Percentiles rank a stretch among this genome's conserved stretches.
These are phyloP conservation scores for Xanthia togata DNA, from an alignment of 2,888 invertebrate species.

Conservation along the genomic window DNA sequence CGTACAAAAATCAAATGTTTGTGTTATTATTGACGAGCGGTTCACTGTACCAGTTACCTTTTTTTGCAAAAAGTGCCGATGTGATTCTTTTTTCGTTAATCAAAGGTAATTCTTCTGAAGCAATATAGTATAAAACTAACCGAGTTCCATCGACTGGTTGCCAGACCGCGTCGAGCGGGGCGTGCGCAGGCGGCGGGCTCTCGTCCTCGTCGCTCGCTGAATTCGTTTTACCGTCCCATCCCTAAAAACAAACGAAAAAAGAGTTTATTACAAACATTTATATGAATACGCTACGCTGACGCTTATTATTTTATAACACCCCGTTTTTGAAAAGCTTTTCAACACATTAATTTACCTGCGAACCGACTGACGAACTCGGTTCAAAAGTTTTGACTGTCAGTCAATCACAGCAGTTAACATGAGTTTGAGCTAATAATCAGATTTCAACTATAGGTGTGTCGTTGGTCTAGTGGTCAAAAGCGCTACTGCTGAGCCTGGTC, in stretches of 20 bases:
- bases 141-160: conserved; percentile 94
- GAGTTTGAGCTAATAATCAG: not conserved
- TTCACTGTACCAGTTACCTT: not conserved
- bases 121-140: conserved; percentile 76
- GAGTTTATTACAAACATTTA: not conserved
- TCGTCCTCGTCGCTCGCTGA: conserved; percentile 77
- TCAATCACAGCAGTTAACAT: not conserved
- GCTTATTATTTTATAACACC: not conserved
- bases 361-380: not conserved
- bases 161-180: conserved; percentile 94
- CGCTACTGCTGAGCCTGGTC: no score
- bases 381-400: not conserved
- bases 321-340: not conserved
- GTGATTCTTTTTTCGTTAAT: not conserved
- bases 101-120: no score
- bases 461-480: no score
- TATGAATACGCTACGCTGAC: no score
- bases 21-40: not conserved
- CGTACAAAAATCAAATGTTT: not conserved
- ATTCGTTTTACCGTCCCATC: conserved; percentile 84
- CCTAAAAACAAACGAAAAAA: conserved; percentile 73
- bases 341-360: not conserved
- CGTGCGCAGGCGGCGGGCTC: conserved; percentile 91
- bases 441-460: not conserved
- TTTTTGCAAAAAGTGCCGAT: not conserved